Evolutionary conservation across 2,113 vertebrate species (phyloP).

Genomic region (Colinus virginianus): DNA sequence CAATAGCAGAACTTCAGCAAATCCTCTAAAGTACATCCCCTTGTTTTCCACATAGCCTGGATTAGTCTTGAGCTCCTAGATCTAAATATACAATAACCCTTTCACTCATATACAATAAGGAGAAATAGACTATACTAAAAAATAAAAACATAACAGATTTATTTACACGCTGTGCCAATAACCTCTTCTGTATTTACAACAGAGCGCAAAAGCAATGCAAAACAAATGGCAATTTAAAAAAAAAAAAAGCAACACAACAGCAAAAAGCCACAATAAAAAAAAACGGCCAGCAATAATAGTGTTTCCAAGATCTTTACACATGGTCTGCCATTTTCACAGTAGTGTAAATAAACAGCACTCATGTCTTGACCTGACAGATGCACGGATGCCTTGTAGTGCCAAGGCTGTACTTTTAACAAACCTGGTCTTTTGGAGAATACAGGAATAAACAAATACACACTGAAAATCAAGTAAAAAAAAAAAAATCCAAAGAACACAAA

Average conservation of each 20-base stretch:
- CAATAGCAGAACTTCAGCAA: constrained; percentile 69
- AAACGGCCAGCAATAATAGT: neutral
- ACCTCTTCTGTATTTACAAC: constrained; percentile 31
- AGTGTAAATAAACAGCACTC: neutral
- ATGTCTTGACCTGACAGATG: fast-evolving
- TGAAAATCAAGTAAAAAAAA: neutral
- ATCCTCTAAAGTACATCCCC: constrained; percentile 77
- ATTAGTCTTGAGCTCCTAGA: constrained; percentile 72
- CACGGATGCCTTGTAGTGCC: fast-evolving
- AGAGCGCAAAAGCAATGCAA: constrained; percentile 38
- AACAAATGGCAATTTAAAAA: constrained; percentile 33
- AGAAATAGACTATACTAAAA: constrained; percentile 65
- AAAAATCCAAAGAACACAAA: neutral
- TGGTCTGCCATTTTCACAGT: neutral
- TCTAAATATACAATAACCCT: constrained; percentile 70
- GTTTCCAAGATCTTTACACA: neutral
- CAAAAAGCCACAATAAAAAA: neutral
- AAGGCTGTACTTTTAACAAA: neutral
- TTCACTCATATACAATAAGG: constrained; percentile 61
- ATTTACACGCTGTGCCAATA: constrained; percentile 56
- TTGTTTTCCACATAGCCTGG: constrained; percentile 72
- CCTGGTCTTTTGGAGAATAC: neutral
- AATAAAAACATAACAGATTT: constrained; percentile 48
- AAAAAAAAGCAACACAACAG: neutral
- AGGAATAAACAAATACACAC: neutral